These are phyloP conservation scores for Drosophila borborema DNA, from an alignment of 2,888 invertebrate species.

Conservation along the genomic window DNA sequence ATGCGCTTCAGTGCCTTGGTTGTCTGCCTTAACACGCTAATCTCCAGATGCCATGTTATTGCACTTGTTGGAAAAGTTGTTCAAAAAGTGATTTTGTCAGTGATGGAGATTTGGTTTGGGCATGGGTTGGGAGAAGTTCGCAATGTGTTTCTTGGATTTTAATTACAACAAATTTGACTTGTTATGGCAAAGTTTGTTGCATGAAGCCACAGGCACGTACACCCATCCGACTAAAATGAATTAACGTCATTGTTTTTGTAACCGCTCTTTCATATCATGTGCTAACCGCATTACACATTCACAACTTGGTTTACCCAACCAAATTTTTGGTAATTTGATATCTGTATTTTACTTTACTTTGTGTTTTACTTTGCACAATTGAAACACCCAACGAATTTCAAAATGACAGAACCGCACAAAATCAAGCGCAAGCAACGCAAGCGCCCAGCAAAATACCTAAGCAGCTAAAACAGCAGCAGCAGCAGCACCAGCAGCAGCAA, in stretches of 20 bases:
- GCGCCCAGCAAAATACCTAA: conserved; percentile 74
- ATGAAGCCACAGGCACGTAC: conserved; percentile 39
- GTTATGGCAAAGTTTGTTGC: conserved; percentile 65
- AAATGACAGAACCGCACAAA: conserved; percentile 73
- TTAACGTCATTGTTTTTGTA: conserved; percentile 73
- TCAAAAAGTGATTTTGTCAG: conserved; percentile 75
- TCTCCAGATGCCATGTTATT: conserved; percentile 81
- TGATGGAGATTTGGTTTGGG: conserved; percentile 26
- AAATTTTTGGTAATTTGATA: conserved; percentile 32
- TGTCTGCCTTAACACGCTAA: conserved; percentile 73
- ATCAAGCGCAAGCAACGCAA: conserved; percentile 55
- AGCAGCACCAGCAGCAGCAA: conserved; percentile 22
- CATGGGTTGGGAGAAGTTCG: conserved; percentile 56
- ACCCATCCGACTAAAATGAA: conserved; percentile 59
- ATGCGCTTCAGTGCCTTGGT: conserved; percentile 30
- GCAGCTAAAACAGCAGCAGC: conserved; percentile 28
- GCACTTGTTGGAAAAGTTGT: conserved; percentile 79
- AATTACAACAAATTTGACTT: conserved; percentile 80
- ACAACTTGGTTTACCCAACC: conserved; percentile 41
- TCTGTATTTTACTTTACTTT: conserved; percentile 40
- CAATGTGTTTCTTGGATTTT: conserved; percentile 76
- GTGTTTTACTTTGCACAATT: conserved; percentile 78
- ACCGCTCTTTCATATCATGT: conserved; percentile 73
- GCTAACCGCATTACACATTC: conserved; percentile 69
- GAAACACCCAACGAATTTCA: conserved; percentile 52